Percentiles rank a stretch among this genome's conserved stretches.
These are phyloP conservation scores for Pollenia amentaria DNA, from an alignment of 2,888 invertebrate genomes.

Conservation along the genomic window DNA sequence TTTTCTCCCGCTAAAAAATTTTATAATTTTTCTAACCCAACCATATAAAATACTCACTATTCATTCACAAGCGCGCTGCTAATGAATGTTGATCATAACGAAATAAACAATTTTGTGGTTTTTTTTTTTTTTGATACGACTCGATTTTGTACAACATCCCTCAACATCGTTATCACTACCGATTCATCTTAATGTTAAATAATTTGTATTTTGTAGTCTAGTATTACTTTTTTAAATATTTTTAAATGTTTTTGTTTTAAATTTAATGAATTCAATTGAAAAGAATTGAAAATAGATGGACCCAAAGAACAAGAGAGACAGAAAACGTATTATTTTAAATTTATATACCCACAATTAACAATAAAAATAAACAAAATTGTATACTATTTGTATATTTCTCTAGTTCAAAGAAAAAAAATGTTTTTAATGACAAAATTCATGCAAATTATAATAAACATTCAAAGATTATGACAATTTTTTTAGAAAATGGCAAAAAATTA, in stretches of 20 bases:
- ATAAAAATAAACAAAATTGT: conserved; percentile 45
- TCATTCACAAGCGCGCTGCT: conserved; percentile 63
- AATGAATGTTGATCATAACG: conserved; percentile 64
- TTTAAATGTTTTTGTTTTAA: background rate
- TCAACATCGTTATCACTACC: conserved; percentile 18
- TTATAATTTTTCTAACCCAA: background rate
- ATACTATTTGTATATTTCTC: conserved; percentile 11
- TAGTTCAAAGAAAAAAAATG: conserved; percentile 26
- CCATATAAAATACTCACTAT: conserved; percentile 16
- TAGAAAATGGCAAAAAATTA: conserved; percentile 45
- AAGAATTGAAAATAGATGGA: conserved; percentile 47
- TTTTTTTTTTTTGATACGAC: background rate
- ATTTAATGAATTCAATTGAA: conserved; percentile 33
- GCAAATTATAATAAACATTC: conserved; percentile 58
- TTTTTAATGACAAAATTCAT: conserved; percentile 61
- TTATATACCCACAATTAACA: conserved; percentile 54
- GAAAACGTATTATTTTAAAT: conserved; percentile 55
- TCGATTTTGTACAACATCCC: conserved; percentile 10
- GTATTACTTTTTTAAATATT: background rate
- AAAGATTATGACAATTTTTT: conserved; percentile 49
- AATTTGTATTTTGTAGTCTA: conserved; percentile 48
- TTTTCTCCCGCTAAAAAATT: conserved; percentile 10
- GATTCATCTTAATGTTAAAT: conserved; percentile 44
- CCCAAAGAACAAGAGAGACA: conserved; percentile 25
- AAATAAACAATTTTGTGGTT: conserved; percentile 57